Evolutionary conservation across 2,888 invertebrate genomes (phyloP), one percentile per base, ranked within the genome.

Genomic region (Cybosia mesomella): DNA sequence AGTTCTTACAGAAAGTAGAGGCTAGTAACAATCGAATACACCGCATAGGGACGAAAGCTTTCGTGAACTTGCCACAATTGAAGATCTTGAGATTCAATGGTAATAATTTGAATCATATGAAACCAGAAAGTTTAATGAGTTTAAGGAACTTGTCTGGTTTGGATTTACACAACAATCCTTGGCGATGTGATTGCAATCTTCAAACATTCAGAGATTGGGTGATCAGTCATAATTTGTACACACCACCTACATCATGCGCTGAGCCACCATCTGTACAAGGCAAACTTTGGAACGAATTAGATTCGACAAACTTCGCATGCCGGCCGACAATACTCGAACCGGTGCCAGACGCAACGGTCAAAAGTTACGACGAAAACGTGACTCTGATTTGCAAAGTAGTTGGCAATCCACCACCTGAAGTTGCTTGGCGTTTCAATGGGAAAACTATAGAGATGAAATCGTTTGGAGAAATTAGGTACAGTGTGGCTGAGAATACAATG

Each of bases 181-280:
- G 98, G 98, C 96, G 97, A 70, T 98, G 98, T 89, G 98, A 98
- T 84, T 98, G 98, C 88, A 96, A 97, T 79, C 92, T 98, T 75
- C 96, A 97, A 85, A 95, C 96, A 64, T 97, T 98, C 80, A 96
- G 98, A 54, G 97, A 97, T 84, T 98, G 97, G 96, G 96, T 96
- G 71, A 96, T 97, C 67, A 95, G 96, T 76, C 96, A 96, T 75
- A 97, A 97, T 71, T 94, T 98, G 67, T 97, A 98, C 83, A 97
- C 97, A 15, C 95, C 96, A 11, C 97, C 97, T 2, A 98, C 98
- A 0, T 96, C 96, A 60, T 98, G 98, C 85, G 95, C 95, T 1
- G 96, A 96, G 72, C 98, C 98, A 0, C 83, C 93, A 2, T 92
- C 95, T 71, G 91, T 98, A 39, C 94, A 95, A 18, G 97, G 96